Evolutionary conservation across 2,797 vertebrate species (phyloP).

Genomic region (Halcyon badia): DNA sequence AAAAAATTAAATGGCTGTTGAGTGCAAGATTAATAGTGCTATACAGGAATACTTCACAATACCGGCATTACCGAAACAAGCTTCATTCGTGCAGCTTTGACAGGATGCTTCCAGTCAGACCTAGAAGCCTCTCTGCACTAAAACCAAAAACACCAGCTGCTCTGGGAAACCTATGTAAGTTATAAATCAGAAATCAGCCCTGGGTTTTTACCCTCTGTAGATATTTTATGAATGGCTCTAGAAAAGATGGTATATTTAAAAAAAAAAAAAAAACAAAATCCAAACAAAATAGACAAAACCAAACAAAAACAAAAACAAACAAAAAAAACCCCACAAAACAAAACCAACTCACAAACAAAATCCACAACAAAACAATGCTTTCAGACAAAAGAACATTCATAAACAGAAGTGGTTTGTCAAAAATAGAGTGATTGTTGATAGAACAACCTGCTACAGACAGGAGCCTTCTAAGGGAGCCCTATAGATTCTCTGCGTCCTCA

Average conservation of each 20-base stretch:
- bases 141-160: neutral
- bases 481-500: neutral
- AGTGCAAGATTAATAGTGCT: constrained; percentile 9
- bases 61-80: neutral
- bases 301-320: no score
- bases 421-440: neutral
- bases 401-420: neutral
- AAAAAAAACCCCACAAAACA: no score
- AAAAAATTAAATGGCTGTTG: neutral
- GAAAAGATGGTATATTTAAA: neutral
- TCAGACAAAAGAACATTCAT: neutral
- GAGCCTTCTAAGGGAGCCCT: neutral
- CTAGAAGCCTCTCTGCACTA: neutral
- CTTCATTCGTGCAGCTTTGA: neutral
- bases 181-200: neutral
- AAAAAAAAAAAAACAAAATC: no score
- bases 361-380: neutral
- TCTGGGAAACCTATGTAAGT: neutral
- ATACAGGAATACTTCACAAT: neutral
- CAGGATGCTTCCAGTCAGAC: neutral
- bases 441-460: neutral
- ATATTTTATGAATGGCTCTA: neutral
- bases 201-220: neutral
- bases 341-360: no score
- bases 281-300: no score